Evolutionary conservation across 2,113 vertebrate genomes (phyloP).

Genomic region (Sakesphorus luctuosus): DNA sequence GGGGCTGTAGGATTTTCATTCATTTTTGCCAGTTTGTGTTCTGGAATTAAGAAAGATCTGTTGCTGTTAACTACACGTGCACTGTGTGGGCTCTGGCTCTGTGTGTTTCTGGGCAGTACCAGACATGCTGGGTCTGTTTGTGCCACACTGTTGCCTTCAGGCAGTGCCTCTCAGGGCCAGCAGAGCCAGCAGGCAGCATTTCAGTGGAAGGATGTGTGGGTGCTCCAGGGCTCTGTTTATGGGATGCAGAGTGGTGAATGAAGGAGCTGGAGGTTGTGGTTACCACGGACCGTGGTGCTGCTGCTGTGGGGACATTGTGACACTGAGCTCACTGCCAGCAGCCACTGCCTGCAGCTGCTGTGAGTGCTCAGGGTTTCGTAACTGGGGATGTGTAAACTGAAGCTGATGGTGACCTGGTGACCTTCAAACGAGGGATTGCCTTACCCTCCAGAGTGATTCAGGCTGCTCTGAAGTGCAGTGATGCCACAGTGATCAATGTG

Average conservation of each 20-base stretch:
- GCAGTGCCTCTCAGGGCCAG: not conserved
- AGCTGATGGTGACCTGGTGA: not conserved
- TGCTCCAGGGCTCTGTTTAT: no score
- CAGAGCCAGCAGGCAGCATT: not conserved
- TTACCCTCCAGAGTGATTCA: not conserved
- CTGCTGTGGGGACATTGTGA: not conserved
- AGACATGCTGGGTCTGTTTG: not conserved
- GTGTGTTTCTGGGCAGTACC: not conserved
- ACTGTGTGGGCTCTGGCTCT: not conserved
- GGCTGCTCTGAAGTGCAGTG: not conserved
- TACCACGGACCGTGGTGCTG: fast-evolving
- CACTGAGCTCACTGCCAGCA: not conserved
- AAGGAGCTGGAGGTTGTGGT: not conserved
- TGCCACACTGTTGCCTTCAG: not conserved
- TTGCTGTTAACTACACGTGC: fast-evolving
- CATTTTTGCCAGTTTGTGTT: not conserved
- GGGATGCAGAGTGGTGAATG: not conserved
- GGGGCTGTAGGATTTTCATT: not conserved
- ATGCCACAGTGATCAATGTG: not conserved
- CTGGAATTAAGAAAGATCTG: not conserved
- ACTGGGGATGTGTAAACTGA: not conserved
- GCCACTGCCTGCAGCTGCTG: not conserved
- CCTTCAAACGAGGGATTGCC: not conserved
- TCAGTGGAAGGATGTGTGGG: not conserved
- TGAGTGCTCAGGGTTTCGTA: not conserved